A percentile compares a stretch with the other conserved stretches of the same genome.
Evolutionary conservation across 2,888 invertebrate genomes (phyloP).

Genomic region (Selenia dentaria): DNA sequence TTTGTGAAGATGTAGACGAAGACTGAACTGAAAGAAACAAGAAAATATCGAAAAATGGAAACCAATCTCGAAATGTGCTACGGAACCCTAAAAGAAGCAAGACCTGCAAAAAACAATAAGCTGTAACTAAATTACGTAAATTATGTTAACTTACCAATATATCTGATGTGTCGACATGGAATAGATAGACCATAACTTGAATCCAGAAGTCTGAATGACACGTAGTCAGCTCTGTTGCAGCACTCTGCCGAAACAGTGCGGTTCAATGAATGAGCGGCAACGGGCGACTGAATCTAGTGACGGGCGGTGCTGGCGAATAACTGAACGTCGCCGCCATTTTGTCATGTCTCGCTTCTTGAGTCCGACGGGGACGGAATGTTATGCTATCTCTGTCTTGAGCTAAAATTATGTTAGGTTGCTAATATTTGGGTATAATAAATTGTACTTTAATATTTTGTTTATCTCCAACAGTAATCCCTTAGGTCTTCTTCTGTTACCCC

Average conservation of each 20-base stretch:
- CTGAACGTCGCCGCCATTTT: conserved; percentile 64
- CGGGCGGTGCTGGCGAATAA: conserved; percentile 23
- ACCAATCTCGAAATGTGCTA: neutral
- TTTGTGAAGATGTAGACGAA: no score
- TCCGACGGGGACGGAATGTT: conserved; percentile 48
- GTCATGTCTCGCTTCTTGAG: conserved; percentile 54
- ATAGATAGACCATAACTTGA: conserved; percentile 10
- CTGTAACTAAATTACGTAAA: no score
- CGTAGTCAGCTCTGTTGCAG: conserved; percentile 30
- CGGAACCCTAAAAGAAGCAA: conserved; percentile 8
- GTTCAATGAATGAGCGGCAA: conserved; percentile 44
- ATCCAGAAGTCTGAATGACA: conserved; percentile 19
- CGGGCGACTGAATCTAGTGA: conserved; percentile 30
- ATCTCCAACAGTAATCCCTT: no score
- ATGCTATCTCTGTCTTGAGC: conserved; percentile 13
- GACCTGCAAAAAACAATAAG: conserved; percentile 20
- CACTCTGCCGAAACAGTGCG: conserved; percentile 50
- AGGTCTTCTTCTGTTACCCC: no score
- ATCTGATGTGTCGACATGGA: conserved; percentile 15
- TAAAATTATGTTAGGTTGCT: neutral
- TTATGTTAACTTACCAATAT: conserved; percentile 30
- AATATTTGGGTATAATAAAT: no score
- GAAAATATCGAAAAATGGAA: neutral
- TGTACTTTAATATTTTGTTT: no score
- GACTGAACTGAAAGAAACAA: neutral